A percentile compares a stretch with the other conserved stretches of the same genome.
phyloP scores from a whole-genome alignment of 2,113 vertebrate species.

The Dendropsophus ebraccatus region DNA sequence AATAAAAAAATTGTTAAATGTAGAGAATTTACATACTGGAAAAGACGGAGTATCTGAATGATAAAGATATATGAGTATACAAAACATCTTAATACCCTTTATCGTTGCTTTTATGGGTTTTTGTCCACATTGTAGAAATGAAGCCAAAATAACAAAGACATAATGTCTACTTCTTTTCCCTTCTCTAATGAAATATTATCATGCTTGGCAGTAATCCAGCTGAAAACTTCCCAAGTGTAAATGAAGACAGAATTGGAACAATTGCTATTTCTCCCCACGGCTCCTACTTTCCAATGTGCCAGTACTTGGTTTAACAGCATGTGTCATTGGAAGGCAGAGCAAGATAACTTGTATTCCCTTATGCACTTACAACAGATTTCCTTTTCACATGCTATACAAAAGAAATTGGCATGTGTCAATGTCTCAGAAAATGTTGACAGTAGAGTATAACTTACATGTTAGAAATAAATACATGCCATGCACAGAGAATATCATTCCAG shows the following conservation, averaged over 20 bases:
- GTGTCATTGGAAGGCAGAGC: constrained; percentile 37
- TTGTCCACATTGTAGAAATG: constrained; percentile 38
- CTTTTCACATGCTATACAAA: constrained; percentile 22
- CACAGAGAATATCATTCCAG: background rate
- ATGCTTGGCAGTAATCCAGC: constrained; percentile 45
- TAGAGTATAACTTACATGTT: background rate
- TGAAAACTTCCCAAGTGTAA: constrained; percentile 53
- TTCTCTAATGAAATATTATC: constrained; percentile 45
- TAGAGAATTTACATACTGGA: background rate
- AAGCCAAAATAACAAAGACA: constrained; percentile 32
- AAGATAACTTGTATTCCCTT: constrained; percentile 44
- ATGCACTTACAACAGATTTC: constrained; percentile 11
- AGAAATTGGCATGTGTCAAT: constrained; percentile 31
- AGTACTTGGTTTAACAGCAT: constrained; percentile 57
- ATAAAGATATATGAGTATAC: constrained; percentile 25
- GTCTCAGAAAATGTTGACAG: constrained; percentile 4
- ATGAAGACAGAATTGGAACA: constrained; percentile 53
- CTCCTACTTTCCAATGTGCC: constrained; percentile 41
- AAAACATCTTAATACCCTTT: constrained; percentile 40
- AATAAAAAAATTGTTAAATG: background rate
- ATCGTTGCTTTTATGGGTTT: constrained; percentile 12
- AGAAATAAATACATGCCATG: background rate
- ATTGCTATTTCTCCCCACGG: constrained; percentile 48
- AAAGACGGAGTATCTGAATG: constrained; percentile 6
- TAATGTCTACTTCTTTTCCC: constrained; percentile 37